Evolutionary conservation across 2,888 invertebrate genomes (phyloP).

Genomic region (Lepidocyrtoides sp.): DNA sequence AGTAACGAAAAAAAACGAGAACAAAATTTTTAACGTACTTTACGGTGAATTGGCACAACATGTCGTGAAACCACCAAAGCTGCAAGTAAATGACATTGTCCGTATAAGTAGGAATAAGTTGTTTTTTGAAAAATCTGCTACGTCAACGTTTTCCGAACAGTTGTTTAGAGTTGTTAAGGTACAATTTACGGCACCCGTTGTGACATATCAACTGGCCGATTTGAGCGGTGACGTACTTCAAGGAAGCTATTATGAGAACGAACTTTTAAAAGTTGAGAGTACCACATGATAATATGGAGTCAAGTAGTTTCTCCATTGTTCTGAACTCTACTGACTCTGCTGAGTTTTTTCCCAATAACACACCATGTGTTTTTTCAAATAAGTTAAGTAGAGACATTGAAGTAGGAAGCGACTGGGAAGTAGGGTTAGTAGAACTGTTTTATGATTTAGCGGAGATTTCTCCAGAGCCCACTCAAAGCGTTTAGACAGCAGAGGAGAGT

Average conservation of each 20-base stretch:
- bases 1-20: slow-evolving; percentile 27
- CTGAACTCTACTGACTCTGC: not conserved
- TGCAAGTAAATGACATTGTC: not conserved
- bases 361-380: not conserved
- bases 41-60: not conserved
- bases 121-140: not conserved
- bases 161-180: not conserved
- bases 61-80: not conserved
- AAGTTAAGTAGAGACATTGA: not conserved
- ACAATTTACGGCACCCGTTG: not conserved
- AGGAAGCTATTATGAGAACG: not conserved
- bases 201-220: not conserved
- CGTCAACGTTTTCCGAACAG: not conserved
- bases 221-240: not conserved
- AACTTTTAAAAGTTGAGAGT: not conserved
- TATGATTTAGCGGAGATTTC: not conserved
- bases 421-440: not conserved
- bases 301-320: not conserved
- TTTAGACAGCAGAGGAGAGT: not conserved
- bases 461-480: too few relatives aligned
- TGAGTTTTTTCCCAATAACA: not conserved
- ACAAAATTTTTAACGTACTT: not conserved
- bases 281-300: not conserved
- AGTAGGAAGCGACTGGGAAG: not conserved
- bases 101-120: not conserved